These are phyloP conservation scores for Thamnophis sirtalis DNA, from an alignment of 2,113 vertebrate genomes.

Conservation along the genomic window DNA sequence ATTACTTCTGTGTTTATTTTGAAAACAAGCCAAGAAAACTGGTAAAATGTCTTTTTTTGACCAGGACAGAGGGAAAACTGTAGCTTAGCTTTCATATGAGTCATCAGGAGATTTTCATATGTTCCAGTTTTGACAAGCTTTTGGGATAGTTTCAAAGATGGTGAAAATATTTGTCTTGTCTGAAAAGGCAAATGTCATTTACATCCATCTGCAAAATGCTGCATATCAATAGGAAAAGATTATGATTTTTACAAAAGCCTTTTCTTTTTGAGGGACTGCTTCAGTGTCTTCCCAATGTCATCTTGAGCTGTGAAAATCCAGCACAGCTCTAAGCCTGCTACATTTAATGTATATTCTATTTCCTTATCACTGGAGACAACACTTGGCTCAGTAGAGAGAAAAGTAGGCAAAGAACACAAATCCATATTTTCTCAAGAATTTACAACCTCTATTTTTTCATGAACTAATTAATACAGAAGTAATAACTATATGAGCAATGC, in stretches of 20 bases:
- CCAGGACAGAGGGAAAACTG: neutral
- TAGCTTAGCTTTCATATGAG: neutral
- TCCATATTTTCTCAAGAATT: neutral
- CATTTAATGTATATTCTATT: neutral
- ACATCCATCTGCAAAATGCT: neutral
- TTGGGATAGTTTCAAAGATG: neutral
- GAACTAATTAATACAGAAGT: neutral
- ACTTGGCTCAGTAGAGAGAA: neutral
- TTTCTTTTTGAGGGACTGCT: neutral
- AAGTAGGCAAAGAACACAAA: neutral
- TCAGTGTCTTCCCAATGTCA: neutral
- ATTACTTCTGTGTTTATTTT: neutral
- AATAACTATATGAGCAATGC: neutral
- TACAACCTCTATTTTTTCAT: neutral
- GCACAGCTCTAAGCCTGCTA: neutral
- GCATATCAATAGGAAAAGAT: neutral
- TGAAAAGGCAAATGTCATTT: neutral
- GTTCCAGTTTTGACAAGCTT: neutral
- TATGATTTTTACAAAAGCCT: neutral
- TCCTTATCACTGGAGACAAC: neutral
- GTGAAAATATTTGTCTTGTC: neutral
- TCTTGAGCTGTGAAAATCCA: neutral
- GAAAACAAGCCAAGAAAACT: neutral
- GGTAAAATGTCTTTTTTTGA: neutral
- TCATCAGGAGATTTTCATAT: neutral